Percentiles rank a stretch among this genome's conserved stretches.
These are phyloP conservation scores for Edolisoma coerulescens DNA, from an alignment of 2,113 vertebrate species.

Conservation along the genomic window DNA sequence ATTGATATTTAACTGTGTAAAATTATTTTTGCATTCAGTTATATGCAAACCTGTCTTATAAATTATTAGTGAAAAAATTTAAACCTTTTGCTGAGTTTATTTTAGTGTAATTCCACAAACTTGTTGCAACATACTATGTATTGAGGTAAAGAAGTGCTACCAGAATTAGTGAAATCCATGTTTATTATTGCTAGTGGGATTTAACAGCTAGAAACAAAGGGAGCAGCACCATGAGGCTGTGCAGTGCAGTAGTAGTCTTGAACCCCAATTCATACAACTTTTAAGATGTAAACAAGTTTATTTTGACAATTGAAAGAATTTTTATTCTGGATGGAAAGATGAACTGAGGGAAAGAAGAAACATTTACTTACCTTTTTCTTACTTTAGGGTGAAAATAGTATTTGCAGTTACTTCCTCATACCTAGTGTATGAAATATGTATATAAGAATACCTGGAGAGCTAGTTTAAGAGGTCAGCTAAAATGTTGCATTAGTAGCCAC, in stretches of 20 bases:
- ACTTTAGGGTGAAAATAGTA: background rate
- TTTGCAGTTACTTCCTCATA: background rate
- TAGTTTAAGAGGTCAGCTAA: background rate
- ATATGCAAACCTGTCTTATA: background rate
- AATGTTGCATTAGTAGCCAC: background rate
- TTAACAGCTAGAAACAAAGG: background rate
- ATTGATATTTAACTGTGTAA: background rate
- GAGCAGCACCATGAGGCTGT: fast-evolving
- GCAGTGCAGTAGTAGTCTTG: background rate
- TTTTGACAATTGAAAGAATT: background rate
- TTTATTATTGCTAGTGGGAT: background rate
- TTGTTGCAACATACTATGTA: background rate
- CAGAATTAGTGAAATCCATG: background rate
- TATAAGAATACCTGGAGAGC: background rate
- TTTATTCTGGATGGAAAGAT: background rate
- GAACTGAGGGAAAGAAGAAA: background rate
- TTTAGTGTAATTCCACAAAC: background rate
- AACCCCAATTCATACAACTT: background rate
- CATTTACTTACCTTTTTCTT: background rate
- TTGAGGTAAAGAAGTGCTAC: background rate
- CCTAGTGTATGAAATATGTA: background rate
- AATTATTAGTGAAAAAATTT: background rate
- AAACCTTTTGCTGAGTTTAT: background rate
- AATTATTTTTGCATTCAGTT: background rate
- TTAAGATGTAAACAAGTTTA: background rate